Conservation (phyloP, 2,797 vertebrate species). For the Anabas testudineus region DNA sequence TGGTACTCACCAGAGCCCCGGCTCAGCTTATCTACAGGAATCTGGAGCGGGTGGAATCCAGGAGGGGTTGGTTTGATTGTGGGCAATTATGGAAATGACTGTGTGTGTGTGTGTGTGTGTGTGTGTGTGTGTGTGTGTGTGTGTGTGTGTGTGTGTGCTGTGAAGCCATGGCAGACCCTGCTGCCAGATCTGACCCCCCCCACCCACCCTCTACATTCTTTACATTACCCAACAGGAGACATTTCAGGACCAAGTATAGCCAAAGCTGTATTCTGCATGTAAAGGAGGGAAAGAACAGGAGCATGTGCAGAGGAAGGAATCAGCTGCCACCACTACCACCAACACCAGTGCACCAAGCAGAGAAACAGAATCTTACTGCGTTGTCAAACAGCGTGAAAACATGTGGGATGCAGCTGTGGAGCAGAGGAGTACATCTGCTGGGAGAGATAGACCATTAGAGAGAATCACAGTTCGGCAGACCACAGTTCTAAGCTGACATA, state of each 20-base stretch:
- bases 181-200: conserved; percentile 72
- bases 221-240: conserved; percentile 69
- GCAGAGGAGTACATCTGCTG: conserved; percentile 75
- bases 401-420: conserved; percentile 85
- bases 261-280: conserved; percentile 52
- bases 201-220: conserved; percentile 72
- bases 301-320: conserved; percentile 52
- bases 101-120: conserved; percentile 73
- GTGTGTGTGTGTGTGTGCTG: conserved; percentile 71
- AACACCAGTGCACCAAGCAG: conserved; percentile 51
- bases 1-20: conserved; percentile 75
- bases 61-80: conserved; percentile 85
- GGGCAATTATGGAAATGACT: conserved; percentile 86
- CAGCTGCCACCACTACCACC: conserved; percentile 51
- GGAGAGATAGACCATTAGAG: conserved; percentile 72
- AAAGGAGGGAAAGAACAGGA: conserved; percentile 47
- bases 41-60: conserved; percentile 84
- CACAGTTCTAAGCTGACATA: conserved; percentile 60
- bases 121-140: conserved; percentile 71
- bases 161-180: conserved; percentile 73
- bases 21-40: conserved; percentile 83
- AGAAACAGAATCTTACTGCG: conserved; percentile 54
- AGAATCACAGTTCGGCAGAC: conserved; percentile 68
- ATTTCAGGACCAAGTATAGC: conserved; percentile 75
- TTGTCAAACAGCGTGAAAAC: conserved; percentile 73